Evolutionary conservation across 2,888 invertebrate species (phyloP).

Genomic region (Lycaena phlaeas): DNA sequence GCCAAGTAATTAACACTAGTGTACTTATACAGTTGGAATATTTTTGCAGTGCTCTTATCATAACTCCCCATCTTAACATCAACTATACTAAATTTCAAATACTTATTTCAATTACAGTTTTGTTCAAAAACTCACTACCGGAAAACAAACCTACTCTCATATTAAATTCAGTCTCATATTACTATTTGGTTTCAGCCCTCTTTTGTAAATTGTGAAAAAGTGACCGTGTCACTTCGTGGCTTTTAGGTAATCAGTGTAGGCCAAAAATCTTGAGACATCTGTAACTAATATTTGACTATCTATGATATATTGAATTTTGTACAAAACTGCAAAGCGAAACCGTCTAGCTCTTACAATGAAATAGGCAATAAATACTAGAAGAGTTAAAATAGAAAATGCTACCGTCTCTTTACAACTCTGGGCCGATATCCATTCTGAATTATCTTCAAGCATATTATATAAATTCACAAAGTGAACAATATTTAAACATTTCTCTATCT

Average conservation of each 20-base stretch:
- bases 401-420: conserved; percentile 27
- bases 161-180: background rate
- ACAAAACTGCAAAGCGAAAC: conserved; percentile 28
- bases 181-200: background rate
- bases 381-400: conserved; percentile 40
- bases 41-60: conserved; percentile 29
- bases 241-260: no score
- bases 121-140: conserved; percentile 17
- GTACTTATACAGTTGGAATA: conserved; percentile 34
- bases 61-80: conserved; percentile 36
- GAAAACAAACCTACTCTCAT: conserved; percentile 2
- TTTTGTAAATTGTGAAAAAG: background rate
- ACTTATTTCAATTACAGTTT: conserved; percentile 29
- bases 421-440: conserved; percentile 10
- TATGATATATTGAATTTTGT: conserved; percentile 11
- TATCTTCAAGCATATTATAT: no score
- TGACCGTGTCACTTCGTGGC: no score
- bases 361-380: conserved; percentile 40
- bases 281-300: conserved; percentile 22
- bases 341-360: conserved; percentile 42
- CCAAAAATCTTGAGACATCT: no score
- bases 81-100: conserved; percentile 33
- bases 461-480: no score
- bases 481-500: no score
- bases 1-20: conserved; percentile 17